Percentiles rank a stretch among this genome's conserved stretches.
phyloP scores from a whole-genome alignment of 2,113 vertebrate genomes.

The Cebus imitator region DNA sequence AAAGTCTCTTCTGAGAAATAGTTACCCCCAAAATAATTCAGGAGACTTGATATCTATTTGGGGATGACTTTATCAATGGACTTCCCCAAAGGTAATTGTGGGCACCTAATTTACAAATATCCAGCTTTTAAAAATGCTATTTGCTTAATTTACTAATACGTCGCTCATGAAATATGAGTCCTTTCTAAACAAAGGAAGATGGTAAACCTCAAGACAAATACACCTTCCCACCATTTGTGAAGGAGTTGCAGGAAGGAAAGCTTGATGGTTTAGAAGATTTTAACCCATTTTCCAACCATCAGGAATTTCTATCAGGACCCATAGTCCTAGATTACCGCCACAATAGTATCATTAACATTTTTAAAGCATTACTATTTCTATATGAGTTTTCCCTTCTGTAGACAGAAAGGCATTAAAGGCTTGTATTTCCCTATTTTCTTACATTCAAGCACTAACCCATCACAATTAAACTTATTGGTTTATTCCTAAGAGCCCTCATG shows the following conservation, averaged over 20 bases:
- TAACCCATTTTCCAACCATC: neutral
- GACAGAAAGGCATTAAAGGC: neutral
- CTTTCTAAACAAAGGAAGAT: neutral
- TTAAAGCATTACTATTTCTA: neutral
- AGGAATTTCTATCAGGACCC: neutral
- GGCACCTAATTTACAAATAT: neutral
- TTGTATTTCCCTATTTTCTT: neutral
- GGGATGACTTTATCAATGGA: neutral
- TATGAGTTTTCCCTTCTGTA: neutral
- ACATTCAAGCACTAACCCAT: neutral
- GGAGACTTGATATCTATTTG: neutral
- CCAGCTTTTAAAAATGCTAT: neutral
- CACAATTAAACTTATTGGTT: neutral
- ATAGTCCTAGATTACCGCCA: neutral
- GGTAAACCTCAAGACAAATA: neutral
- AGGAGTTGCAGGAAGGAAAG: neutral
- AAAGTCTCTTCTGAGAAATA: neutral
- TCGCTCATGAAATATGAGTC: neutral
- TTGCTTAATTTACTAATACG: conserved; percentile 5
- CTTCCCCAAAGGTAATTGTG: neutral
- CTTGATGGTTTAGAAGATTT: neutral
- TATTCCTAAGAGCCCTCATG: neutral
- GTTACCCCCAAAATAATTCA: neutral
- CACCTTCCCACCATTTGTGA: neutral
- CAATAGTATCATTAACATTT: neutral